phyloP scores from a whole-genome alignment of 2,888 invertebrate species.

The Xanthia icteritia region DNA sequence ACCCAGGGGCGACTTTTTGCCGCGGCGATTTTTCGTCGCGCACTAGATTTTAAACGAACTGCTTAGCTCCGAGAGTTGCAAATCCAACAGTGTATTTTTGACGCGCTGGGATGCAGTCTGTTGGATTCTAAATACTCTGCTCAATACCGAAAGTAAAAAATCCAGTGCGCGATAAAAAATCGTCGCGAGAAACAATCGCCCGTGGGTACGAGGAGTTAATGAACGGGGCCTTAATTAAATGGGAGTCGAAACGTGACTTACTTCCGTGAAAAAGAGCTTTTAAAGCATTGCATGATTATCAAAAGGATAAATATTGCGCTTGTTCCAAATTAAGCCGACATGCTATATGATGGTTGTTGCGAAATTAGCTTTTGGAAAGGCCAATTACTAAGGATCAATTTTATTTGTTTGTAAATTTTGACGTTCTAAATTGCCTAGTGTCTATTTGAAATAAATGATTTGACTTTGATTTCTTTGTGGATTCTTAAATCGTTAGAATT shows the following conservation, averaged over 20 bases:
- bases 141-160: neutral
- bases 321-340: no score
- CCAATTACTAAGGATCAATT: no score
- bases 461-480: no score
- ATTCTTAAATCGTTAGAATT: no score
- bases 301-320: neutral
- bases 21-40: no score
- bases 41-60: neutral
- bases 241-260: constrained; percentile 4
- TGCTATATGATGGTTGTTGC: no score
- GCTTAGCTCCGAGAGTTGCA: neutral
- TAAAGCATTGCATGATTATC: constrained; percentile 4
- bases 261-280: constrained; percentile 27
- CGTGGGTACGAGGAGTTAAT: neutral
- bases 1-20: neutral
- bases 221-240: constrained; percentile 35
- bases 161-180: neutral
- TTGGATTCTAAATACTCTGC: neutral
- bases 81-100: no score
- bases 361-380: no score
- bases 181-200: neutral
- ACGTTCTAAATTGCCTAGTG: no score
- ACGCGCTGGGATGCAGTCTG: neutral
- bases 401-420: no score
- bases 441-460: no score